Evolutionary conservation across 2,888 invertebrate genomes (phyloP).

Genomic region (Gnatocerus cornutus): DNA sequence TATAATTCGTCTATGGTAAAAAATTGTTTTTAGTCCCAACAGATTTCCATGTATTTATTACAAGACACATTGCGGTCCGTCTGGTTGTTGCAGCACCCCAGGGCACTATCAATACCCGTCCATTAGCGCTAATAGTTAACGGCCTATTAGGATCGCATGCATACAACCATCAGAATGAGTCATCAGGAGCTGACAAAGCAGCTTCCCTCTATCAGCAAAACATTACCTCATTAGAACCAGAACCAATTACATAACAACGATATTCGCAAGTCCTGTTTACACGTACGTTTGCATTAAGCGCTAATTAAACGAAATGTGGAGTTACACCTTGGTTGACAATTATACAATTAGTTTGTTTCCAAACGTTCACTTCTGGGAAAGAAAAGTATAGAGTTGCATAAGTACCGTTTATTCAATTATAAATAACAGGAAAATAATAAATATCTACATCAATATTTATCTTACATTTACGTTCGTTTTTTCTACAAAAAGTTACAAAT

Average conservation of each 20-base stretch:
- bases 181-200: slow-evolving; percentile 50
- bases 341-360: background rate
- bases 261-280: slow-evolving; percentile 35
- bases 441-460: slow-evolving; percentile 64
- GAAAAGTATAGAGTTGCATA: slow-evolving; percentile 45
- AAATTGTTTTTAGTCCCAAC: background rate
- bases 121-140: slow-evolving; percentile 45
- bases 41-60: background rate
- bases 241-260: slow-evolving; percentile 48
- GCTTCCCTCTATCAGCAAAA: slow-evolving; percentile 43
- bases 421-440: slow-evolving; percentile 65
- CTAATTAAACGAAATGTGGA: slow-evolving; percentile 40
- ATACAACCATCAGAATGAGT: slow-evolving; percentile 45
- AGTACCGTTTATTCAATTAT: slow-evolving; percentile 63
- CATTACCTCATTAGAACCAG: slow-evolving; percentile 49
- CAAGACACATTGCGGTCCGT: slow-evolving; percentile 14
- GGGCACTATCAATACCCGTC: slow-evolving; percentile 34
- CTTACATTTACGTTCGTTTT: slow-evolving; percentile 56
- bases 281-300: slow-evolving; percentile 42
- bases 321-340: no score
- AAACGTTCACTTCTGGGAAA: background rate
- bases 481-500: slow-evolving; percentile 61
- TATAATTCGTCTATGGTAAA: background rate
- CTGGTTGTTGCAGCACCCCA: slow-evolving; percentile 21
- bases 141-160: slow-evolving; percentile 44